Conservation (phyloP, 2,888 invertebrate genomes). For the Pelosia muscerda region DNA sequence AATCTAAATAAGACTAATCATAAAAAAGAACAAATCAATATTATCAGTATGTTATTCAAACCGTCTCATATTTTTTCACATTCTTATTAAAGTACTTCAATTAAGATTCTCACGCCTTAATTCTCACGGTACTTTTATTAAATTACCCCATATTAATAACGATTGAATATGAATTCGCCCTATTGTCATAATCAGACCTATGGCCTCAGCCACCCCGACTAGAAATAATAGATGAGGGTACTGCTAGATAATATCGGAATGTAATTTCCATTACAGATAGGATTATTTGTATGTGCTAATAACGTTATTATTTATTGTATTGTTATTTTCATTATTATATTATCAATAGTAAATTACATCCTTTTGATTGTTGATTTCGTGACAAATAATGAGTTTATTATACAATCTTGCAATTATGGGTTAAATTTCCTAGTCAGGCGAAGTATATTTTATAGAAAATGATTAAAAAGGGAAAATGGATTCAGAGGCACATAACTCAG, state of each 20-base stretch:
- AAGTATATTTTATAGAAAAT: too few species aligned
- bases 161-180: constrained; percentile 56
- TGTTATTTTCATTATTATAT: neutral
- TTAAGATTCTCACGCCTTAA: constrained; percentile 4
- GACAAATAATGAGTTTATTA: neutral
- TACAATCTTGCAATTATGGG: too few species aligned
- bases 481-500: too few species aligned
- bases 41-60: neutral
- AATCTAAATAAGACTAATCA: too few species aligned
- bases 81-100: neutral
- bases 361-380: too few species aligned
- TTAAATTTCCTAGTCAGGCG: too few species aligned
- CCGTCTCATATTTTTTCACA: neutral
- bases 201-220: constrained; percentile 61
- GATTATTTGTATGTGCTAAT: constrained; percentile 43
- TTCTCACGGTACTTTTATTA: constrained; percentile 3
- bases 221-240: constrained; percentile 67
- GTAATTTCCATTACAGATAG: constrained; percentile 61
- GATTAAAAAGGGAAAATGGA: too few species aligned
- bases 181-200: constrained; percentile 57
- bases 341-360: neutral
- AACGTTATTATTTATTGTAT: constrained; percentile 47
- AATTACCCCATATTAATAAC: constrained; percentile 33
- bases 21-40: too few species aligned
- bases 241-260: constrained; percentile 63